Evolutionary conservation across 1,140 invertebrate species (phyloP).

Genomic region (Neomicropteryx cornuta): DNA sequence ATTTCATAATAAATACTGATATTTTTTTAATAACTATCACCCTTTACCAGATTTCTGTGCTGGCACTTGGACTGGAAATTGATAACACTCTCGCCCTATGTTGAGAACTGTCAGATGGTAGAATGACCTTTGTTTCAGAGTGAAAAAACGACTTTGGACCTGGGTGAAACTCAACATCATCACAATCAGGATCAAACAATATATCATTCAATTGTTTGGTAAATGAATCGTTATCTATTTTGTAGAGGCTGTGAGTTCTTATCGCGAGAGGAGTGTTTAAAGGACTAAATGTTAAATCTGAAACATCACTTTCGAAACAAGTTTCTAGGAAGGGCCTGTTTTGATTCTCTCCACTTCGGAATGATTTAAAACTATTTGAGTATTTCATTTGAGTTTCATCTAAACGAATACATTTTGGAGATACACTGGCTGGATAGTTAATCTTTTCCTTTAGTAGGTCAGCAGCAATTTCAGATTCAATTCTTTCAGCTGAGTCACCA

Average conservation of each 20-base stretch:
- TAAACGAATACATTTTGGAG: conserved; percentile 31
- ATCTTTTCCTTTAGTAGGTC: conserved; percentile 54
- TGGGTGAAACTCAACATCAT: conserved; percentile 28
- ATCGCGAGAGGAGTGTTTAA: conserved; percentile 31
- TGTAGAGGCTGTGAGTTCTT: no score
- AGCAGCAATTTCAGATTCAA: conserved; percentile 46
- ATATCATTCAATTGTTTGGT: conserved; percentile 31
- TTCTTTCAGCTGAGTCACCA: conserved; percentile 39
- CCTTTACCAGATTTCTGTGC: conserved; percentile 67
- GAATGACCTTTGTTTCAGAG: conserved; percentile 40
- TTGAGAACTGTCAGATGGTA: conserved; percentile 40
- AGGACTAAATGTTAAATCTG: conserved; percentile 31
- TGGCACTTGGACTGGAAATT: conserved; percentile 45
- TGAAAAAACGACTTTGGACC: conserved; percentile 26
- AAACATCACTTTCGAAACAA: conserved; percentile 32
- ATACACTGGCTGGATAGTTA: conserved; percentile 55
- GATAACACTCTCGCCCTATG: conserved; percentile 41
- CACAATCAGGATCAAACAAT: conserved; percentile 34
- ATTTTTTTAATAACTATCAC: no score
- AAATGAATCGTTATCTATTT: no score
- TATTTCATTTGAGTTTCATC: conserved; percentile 18
- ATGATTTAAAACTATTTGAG: conserved; percentile 21
- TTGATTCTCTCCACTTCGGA: background rate
- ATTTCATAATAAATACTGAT: no score
- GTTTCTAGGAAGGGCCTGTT: conserved; percentile 27